phyloP scores from a whole-genome alignment of 2,797 vertebrate genomes.

The Oreonectes daqikongensis region DNA sequence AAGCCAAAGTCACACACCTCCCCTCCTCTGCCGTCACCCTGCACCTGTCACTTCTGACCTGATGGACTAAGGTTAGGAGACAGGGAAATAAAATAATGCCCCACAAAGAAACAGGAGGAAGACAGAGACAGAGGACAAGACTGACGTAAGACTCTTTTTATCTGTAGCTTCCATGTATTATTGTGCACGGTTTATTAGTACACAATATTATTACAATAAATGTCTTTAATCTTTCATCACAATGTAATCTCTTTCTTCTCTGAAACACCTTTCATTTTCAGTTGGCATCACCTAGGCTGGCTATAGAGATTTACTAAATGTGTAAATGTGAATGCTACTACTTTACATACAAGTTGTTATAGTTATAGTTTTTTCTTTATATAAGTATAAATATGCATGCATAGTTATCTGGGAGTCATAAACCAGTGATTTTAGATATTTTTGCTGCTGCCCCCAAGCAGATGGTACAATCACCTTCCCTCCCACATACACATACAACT shows the following conservation, averaged over 20 bases:
- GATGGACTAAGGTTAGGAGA: neutral
- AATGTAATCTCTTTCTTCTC: neutral
- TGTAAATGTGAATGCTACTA: neutral
- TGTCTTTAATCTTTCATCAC: neutral
- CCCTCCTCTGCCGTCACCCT: neutral
- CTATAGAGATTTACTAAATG: neutral
- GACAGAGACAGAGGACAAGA: neutral
- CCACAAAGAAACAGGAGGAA: neutral
- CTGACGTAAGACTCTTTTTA: neutral
- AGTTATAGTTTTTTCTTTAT: neutral
- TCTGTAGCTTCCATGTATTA: neutral
- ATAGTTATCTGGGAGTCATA: neutral
- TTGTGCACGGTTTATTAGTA: neutral
- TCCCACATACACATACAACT: slow-evolving; percentile 33
- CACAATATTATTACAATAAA: neutral
- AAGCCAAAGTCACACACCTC: neutral
- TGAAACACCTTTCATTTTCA: neutral
- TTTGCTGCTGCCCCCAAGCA: slow-evolving; percentile 34
- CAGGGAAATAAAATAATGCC: neutral
- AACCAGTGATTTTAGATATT: slow-evolving; percentile 35
- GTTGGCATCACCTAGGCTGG: neutral
- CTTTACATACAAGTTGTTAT: slow-evolving; percentile 6
- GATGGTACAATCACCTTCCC: slow-evolving; percentile 44
- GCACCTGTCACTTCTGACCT: neutral
- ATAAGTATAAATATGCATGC: slow-evolving; percentile 18